A percentile compares a stretch with the other conserved stretches of the same genome.
Evolutionary conservation across 2,113 vertebrate genomes (phyloP).

Genomic region (Nycticryphes semicollaris): DNA sequence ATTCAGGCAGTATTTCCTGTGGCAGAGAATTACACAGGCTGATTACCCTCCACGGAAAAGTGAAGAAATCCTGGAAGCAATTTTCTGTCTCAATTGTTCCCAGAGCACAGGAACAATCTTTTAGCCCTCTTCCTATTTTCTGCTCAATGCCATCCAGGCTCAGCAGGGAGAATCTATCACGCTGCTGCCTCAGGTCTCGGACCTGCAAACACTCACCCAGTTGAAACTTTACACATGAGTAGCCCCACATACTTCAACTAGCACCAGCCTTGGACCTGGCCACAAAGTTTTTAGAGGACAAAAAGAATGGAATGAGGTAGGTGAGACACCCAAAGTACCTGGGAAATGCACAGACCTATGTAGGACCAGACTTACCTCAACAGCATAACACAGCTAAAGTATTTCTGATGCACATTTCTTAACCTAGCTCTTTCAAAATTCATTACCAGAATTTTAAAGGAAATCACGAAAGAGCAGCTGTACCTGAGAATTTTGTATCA

Average conservation of each 20-base stretch:
- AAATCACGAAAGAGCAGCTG: not conserved
- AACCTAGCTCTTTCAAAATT: not conserved
- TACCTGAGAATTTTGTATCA: not conserved
- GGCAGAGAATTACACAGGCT: constrained; percentile 42
- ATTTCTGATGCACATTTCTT: not conserved
- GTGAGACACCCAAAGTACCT: not conserved
- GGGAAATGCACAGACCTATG: not conserved
- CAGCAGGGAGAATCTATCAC: not conserved
- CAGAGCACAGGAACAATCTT: constrained; percentile 30
- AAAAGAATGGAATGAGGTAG: not conserved
- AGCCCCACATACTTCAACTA: not conserved
- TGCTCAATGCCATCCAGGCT: not conserved
- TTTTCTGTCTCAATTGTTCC: constrained; percentile 59
- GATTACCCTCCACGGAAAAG: constrained; percentile 46
- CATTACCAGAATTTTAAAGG: not conserved
- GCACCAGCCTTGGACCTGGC: not conserved
- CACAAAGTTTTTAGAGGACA: not conserved
- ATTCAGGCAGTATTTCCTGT: constrained; percentile 37
- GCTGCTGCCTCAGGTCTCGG: rapidly evolving
- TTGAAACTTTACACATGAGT: not conserved
- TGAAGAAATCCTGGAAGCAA: constrained; percentile 67
- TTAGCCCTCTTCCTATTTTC: constrained; percentile 16
- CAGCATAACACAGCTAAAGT: not conserved
- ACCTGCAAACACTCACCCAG: not conserved
- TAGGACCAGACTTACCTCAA: not conserved